These are phyloP conservation scores for Antitype chi DNA, from an alignment of 2,888 invertebrate species.

Conservation along the genomic window DNA sequence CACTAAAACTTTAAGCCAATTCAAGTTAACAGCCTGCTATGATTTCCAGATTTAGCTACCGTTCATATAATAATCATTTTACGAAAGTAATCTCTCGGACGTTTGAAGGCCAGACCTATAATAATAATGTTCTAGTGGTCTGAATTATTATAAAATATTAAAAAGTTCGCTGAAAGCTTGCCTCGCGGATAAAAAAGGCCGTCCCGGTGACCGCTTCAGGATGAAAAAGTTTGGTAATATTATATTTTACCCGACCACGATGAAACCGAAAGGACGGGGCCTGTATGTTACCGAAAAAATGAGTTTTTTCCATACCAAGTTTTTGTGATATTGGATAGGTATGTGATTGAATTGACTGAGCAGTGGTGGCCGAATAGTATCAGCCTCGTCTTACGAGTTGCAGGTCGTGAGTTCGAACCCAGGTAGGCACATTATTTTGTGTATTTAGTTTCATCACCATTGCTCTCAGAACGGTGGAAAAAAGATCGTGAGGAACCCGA, in stretches of 20 bases:
- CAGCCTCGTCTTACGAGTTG: too few species aligned
- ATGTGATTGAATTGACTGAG: neutral
- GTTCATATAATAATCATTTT: slow-evolving; percentile 23
- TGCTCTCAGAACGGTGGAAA: too few species aligned
- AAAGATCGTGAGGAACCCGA: too few species aligned
- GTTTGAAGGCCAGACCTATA: slow-evolving; percentile 25
- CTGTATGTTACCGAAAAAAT: slow-evolving; percentile 3
- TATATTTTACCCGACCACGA: slow-evolving; percentile 24
- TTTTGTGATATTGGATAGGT: neutral
- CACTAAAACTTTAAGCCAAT: slow-evolving; percentile 11
- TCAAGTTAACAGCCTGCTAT: slow-evolving; percentile 12
- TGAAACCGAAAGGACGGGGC: slow-evolving; percentile 7
- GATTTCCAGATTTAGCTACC: slow-evolving; percentile 26
- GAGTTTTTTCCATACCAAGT: neutral
- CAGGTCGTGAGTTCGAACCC: too few species aligned
- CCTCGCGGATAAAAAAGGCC: slow-evolving; percentile 39
- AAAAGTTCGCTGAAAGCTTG: slow-evolving; percentile 39
- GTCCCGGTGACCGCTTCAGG: slow-evolving; percentile 23
- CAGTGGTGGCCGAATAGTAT: too few species aligned
- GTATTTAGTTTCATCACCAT: too few species aligned
- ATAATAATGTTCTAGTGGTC: slow-evolving; percentile 39
- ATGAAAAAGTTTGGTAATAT: slow-evolving; percentile 52
- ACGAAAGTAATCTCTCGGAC: slow-evolving; percentile 26
- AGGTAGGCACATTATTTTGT: too few species aligned
- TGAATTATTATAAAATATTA: slow-evolving; percentile 57